Evolutionary conservation across 2,113 vertebrate genomes (phyloP).

Genomic region (Melospiza georgiana): DNA sequence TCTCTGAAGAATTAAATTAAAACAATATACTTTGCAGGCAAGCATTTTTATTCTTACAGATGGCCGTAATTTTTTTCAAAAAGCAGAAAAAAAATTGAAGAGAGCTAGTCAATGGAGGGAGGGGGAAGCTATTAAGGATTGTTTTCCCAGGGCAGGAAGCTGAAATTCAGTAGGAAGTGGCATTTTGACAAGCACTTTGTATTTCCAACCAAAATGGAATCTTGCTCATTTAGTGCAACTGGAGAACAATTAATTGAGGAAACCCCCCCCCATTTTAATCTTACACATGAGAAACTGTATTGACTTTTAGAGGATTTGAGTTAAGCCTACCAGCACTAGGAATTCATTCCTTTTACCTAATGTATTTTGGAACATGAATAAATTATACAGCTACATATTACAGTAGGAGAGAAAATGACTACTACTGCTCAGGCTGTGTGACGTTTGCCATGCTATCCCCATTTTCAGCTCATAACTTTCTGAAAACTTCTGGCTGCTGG

Average conservation of each 20-base stretch:
- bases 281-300: neutral
- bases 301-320: neutral
- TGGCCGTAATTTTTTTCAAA: neutral
- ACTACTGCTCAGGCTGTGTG: neutral
- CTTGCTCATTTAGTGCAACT: constrained; percentile 8
- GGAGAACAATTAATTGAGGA: constrained; percentile 32
- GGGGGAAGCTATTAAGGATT: constrained; percentile 14
- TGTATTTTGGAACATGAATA: constrained; percentile 40
- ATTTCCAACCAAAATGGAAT: constrained; percentile 2
- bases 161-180: constrained; percentile 47
- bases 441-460: constrained; percentile 18
- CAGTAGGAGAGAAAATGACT: constrained; percentile 34
- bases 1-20: neutral
- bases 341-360: neutral
- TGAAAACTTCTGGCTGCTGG: neutral
- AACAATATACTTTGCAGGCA: neutral
- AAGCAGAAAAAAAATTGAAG: constrained; percentile 8
- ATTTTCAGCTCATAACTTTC: constrained; percentile 25
- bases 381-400: constrained; percentile 18
- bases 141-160: constrained; percentile 39
- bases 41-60: neutral
- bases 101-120: neutral
- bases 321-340: neutral
- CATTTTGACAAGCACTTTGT: constrained; percentile 62
- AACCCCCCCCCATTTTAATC: neutral